Evolutionary conservation across 2,797 vertebrate species (phyloP).

Genomic region (Botia almorhae): DNA sequence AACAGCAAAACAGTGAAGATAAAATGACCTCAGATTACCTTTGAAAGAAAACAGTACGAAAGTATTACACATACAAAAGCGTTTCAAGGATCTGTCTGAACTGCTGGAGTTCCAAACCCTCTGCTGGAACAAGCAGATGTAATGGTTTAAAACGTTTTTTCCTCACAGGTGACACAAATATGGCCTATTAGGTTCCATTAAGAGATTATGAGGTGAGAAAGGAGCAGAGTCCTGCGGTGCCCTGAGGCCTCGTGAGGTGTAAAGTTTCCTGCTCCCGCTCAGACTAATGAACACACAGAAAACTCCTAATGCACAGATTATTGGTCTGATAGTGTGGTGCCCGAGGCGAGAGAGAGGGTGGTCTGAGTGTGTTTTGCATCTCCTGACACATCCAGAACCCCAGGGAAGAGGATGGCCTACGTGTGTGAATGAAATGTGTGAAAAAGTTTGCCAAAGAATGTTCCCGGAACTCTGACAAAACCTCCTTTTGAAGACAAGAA

Average conservation of each 20-base stretch:
- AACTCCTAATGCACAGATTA: conserved; percentile 50
- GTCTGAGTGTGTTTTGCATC: conserved; percentile 63
- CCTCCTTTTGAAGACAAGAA: not conserved
- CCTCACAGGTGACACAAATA: conserved; percentile 75
- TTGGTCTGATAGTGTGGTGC: conserved; percentile 44
- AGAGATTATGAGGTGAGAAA: conserved; percentile 74
- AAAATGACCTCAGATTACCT: not conserved
- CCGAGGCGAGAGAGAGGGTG: conserved; percentile 41
- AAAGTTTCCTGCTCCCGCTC: conserved; percentile 47
- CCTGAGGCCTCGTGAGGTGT: conserved; percentile 63
- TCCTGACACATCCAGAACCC: conserved; percentile 97
- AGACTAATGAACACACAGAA: conserved; percentile 29
- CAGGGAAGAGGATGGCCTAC: conserved; percentile 89
- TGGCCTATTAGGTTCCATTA: conserved; percentile 77
- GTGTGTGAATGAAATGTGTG: not conserved
- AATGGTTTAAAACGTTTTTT: conserved; percentile 27
- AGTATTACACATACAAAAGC: conserved; percentile 4
- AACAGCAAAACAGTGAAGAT: conserved; percentile 1
- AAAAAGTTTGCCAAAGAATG: not conserved
- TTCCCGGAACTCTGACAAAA: not conserved
- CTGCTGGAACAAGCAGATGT: conserved; percentile 48
- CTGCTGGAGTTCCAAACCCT: not conserved
- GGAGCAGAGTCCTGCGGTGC: conserved; percentile 73
- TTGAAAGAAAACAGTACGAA: not conserved
- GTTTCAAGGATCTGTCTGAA: not conserved